Base-by-base conservation (phyloP, 2,888 invertebrate species). In the Augochlorella aurata region DNA sequence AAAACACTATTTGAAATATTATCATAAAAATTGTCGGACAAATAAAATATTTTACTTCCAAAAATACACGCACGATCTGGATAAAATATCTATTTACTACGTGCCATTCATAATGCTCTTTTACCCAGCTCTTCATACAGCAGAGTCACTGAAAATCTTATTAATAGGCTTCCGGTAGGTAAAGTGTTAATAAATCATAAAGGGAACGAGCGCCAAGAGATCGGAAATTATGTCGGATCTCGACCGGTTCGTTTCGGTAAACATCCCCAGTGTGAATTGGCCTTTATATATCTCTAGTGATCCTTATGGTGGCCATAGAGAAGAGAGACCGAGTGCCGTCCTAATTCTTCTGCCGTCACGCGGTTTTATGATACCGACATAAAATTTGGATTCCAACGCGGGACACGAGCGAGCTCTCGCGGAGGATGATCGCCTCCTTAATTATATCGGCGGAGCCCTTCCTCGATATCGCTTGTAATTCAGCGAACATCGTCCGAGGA, bases 301-400 rank as follows among this genome's bases (percentile, higher is more conserved):
- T 70, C 72, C 86, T 83, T 70, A 80, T 82, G 77, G 67, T 77
- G 86, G 71, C 79, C 68, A 79, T 71, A 65, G 78, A n/a, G 85
- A 65, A 85, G 77, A 85, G 77, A 79, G 77, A 82, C 85, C 52
- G 85, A 86, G 84, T 89, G 86, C 91, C 91, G 91, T 92, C 93
- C 92, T 92, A 92, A 92, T 93, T 93, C 92, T 92, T 91, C 90
- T 90, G 91, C 92, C 92, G 92, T 92, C 93, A 92, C 91, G 91
- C 92, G 91, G 92, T 91, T 90, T 93, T 92, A 93, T 91, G 92
- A 92, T 91, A 92, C 92, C 91, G 92, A 92, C 92, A 93, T 93
- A 92, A 93, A 93, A 92, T 93, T 91, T 90, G 91, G 90, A 93
- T 92, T 93, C 92, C 92, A 90, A 85, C 88, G 88, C 88, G 87